Conservation (phyloP, 1,140 invertebrate species). For the Homalodisca vitripennis region DNA sequence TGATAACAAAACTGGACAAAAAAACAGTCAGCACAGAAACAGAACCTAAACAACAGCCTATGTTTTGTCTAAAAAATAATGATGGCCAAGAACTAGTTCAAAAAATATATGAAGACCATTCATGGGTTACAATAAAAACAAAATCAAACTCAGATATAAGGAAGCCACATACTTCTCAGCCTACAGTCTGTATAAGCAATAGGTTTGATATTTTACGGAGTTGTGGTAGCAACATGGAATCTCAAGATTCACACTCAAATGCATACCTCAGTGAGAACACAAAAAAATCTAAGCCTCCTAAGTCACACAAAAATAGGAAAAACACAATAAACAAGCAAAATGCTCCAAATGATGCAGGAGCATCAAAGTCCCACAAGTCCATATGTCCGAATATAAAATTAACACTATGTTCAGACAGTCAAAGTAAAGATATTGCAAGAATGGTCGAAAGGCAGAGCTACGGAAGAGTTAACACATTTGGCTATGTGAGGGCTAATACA, state of each 20-base stretch:
- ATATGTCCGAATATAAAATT: not conserved
- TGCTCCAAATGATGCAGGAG: not conserved
- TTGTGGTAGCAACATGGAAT: not conserved
- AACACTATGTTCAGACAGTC: constrained; percentile 1
- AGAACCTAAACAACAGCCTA: not conserved
- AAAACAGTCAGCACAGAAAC: not conserved
- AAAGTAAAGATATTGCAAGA: not conserved
- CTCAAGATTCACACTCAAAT: not conserved
- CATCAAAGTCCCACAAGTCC: not conserved
- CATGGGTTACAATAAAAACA: not conserved
- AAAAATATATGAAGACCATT: not conserved
- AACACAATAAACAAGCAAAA: not conserved
- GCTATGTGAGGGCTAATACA: too few relatives aligned
- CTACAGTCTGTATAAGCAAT: not conserved
- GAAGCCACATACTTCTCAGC: not conserved
- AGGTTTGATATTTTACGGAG: not conserved
- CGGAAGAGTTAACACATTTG: too few relatives aligned
- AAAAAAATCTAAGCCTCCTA: too few relatives aligned
- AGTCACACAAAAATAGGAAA: not conserved
- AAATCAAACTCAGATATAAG: not conserved
- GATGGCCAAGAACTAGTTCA: not conserved
- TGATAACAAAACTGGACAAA: not conserved
- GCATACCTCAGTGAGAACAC: not conserved
- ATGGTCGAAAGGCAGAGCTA: too few relatives aligned
- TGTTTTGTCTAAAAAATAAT: not conserved